Evolutionary conservation across 2,113 vertebrate genomes (phyloP).

Genomic region (Calidris pugnax): DNA sequence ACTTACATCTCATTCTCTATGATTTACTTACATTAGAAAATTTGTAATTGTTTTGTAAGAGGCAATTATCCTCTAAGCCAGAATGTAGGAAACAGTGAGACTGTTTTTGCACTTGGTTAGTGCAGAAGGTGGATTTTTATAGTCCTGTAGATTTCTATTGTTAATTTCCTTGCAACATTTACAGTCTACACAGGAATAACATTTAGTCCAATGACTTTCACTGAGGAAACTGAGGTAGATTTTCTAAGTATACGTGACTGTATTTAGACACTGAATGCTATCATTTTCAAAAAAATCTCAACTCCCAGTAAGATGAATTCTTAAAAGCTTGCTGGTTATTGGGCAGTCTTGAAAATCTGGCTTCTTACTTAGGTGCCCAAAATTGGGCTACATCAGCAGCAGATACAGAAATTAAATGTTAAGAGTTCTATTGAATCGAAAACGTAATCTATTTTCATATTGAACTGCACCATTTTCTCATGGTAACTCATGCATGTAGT

Average conservation of each 20-base stretch:
- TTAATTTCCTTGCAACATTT: not conserved
- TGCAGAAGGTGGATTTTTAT: not conserved
- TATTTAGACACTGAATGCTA: not conserved
- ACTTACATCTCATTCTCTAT: not conserved
- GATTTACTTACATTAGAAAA: not conserved
- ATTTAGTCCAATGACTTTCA: not conserved
- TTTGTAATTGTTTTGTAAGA: not conserved
- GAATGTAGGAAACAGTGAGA: not conserved
- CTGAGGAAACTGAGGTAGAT: not conserved
- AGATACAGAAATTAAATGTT: not conserved
- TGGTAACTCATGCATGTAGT: not conserved
- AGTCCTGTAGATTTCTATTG: not conserved
- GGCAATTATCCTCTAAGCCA: not conserved
- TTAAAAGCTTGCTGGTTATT: not conserved
- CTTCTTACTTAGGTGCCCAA: not conserved
- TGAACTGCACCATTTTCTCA: not conserved
- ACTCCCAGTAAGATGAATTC: not conserved
- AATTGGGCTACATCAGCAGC: not conserved
- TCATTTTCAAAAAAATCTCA: not conserved
- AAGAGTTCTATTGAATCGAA: not conserved
- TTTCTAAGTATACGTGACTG: not conserved
- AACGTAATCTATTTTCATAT: not conserved
- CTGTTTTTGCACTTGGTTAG: not conserved
- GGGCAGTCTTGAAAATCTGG: not conserved
- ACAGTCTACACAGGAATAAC: not conserved